Evolutionary conservation across 2,113 vertebrate species (phyloP), one percentile per base, ranked within the genome.

Genomic region (Campylomormyrus tamandua): DNA sequence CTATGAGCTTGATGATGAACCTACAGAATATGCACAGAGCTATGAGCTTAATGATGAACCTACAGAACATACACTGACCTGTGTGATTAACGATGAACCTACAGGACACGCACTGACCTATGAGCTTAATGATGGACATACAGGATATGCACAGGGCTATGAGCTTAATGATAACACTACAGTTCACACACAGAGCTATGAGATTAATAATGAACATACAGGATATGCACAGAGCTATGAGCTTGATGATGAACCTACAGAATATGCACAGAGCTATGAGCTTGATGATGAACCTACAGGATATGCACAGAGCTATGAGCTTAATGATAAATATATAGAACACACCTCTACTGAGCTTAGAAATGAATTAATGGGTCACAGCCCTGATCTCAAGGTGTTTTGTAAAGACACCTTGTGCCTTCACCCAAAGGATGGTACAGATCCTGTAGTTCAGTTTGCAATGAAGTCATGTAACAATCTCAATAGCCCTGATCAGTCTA

Each of bases 151-250:
- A 46, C 31, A n/a, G 85, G 21, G 5, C 45, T 87, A 27, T 52
- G 48, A 87, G 49, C n/a, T 87, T 53, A 31, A 24, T n/a, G 19
- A 87, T 46, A 15, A 53, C 17, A 13, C 13, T 27, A 52, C 5
- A 50, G 46, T 0, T 35, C 93, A 95, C 90, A 93, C 88, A 11
- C 91, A 94, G 9, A 95, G 95, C 84, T 89, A 90, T 89, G 46
- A 50, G 10, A 11, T 31, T 52, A 52, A 89, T 48, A 48, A 89
- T 74, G 88, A 89, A 27, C 87, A 3, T 0, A 52, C 74, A 83
- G 46, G 53, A 53, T 15, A 52, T 49, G n/a, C 42, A 24, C 15
- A 21, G 27, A 11, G 27, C 24, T 74, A 9, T 74, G 27, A 74
- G 11, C 11, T 74, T 27, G 9, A 45, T 42, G 5, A 46, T 10